Conservation (phyloP, 92 coral and sea anemone genomes). For the Anthopleura xanthogrammica region DNA sequence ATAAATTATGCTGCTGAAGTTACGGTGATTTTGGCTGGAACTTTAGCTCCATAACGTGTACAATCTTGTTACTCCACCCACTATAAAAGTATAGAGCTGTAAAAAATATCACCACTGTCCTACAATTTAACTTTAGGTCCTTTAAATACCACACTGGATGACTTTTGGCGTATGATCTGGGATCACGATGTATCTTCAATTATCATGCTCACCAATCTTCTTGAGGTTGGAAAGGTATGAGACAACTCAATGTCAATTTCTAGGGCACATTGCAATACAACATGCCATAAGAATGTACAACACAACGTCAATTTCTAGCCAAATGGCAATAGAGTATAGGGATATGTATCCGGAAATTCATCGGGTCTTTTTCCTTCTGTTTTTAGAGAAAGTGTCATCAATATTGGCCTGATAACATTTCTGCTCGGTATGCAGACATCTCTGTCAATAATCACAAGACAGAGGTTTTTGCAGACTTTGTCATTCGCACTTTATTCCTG, state of each 20-base stretch:
- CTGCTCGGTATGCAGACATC: background rate
- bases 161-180: slow-evolving; percentile 39
- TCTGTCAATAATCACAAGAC: slow-evolving; percentile 37
- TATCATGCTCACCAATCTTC: slow-evolving; percentile 27
- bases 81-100: too few relatives aligned
- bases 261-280: too few relatives aligned
- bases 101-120: too few relatives aligned
- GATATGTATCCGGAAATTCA: too few relatives aligned
- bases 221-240: slow-evolving; percentile 1
- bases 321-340: too few relatives aligned
- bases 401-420: background rate
- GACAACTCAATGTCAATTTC: too few relatives aligned
- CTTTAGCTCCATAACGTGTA: too few relatives aligned
- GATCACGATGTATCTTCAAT: slow-evolving; percentile 15
- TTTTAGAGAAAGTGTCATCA: slow-evolving; percentile 1
- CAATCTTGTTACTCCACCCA: too few relatives aligned
- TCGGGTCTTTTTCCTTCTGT: background rate
- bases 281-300: too few relatives aligned
- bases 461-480: slow-evolving; percentile 63
- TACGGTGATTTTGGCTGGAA: too few relatives aligned
- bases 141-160: background rate
- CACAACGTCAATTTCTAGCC: too few relatives aligned
- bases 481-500: slow-evolving; percentile 43
- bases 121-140: slow-evolving; percentile 14
- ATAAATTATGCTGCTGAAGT: too few relatives aligned